A percentile compares a stretch with the other conserved stretches of the same genome.
These are phyloP conservation scores for Tokudaia tokunoshimensis DNA, from an alignment of 2,797 vertebrate species.

Conservation along the genomic window DNA sequence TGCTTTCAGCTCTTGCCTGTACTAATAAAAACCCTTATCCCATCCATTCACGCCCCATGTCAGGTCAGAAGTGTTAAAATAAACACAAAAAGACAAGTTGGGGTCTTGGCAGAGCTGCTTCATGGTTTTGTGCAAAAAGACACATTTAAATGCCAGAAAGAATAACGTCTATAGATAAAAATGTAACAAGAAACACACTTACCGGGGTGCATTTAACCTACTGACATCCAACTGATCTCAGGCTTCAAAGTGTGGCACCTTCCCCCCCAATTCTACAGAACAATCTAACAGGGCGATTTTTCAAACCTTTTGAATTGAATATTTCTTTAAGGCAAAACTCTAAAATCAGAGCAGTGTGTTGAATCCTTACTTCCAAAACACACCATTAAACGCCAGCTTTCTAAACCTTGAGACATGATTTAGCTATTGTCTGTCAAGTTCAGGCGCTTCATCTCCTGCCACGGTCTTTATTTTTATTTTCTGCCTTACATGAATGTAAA, in stretches of 20 bases:
- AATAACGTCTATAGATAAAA: neutral
- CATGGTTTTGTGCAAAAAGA: neutral
- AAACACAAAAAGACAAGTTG: neutral
- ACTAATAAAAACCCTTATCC: constrained; percentile 16
- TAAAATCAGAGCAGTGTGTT: constrained; percentile 50
- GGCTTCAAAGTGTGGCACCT: constrained; percentile 38
- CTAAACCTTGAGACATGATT: neutral
- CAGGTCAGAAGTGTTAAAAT: constrained; percentile 28
- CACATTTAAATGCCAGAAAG: constrained; percentile 1
- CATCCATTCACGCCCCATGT: neutral
- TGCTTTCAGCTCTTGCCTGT: neutral
- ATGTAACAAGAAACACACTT: constrained; percentile 22
- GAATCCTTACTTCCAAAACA: constrained; percentile 54
- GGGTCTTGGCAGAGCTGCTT: neutral
- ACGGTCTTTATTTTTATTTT: constrained; percentile 45
- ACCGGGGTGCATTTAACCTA: neutral
- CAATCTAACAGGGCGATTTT: neutral
- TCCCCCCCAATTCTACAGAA: neutral
- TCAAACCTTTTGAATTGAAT: neutral
- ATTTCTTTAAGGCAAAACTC: constrained; percentile 55
- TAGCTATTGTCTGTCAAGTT: neutral
- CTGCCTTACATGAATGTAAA: constrained; percentile 66
- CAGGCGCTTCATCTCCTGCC: constrained; percentile 15
- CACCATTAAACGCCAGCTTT: constrained; percentile 54
- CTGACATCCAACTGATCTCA: constrained; percentile 9